phyloP scores from a whole-genome alignment of 2,797 vertebrate species.

The Microctenopoma lineatum region DNA sequence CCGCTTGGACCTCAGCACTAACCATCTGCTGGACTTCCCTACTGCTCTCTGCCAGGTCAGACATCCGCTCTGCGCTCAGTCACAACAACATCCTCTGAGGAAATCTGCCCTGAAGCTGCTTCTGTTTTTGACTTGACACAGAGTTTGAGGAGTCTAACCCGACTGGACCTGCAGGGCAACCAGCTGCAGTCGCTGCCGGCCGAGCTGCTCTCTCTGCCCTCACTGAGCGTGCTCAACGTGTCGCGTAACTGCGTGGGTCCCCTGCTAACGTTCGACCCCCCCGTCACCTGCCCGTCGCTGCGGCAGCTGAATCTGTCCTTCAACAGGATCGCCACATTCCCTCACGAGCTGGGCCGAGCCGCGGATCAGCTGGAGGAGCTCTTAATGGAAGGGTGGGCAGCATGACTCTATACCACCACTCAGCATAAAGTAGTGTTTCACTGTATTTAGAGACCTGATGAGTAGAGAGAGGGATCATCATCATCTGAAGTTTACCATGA shows the following conservation, averaged over 20 bases:
- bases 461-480: too few relatives aligned
- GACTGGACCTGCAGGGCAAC: conserved; percentile 94
- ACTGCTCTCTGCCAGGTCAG: conserved; percentile 88
- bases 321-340: conserved; percentile 87
- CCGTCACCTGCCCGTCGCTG: conserved; percentile 82
- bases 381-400: conserved; percentile 88
- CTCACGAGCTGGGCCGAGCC: conserved; percentile 79
- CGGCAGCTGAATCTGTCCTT: conserved; percentile 92
- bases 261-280: conserved; percentile 78
- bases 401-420: too few relatives aligned
- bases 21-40: conserved; percentile 87
- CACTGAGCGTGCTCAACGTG: conserved; percentile 86
- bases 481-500: too few relatives aligned
- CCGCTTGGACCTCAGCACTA: conserved; percentile 93
- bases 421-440: too few relatives aligned
- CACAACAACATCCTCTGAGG: neutral
- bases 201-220: conserved; percentile 87
- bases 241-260: conserved; percentile 93
- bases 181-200: conserved; percentile 85
- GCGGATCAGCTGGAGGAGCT: conserved; percentile 88
- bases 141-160: conserved; percentile 89
- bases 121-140: conserved; percentile 52
- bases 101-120: accelerated
- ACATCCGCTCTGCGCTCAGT: too few relatives aligned
- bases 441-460: too few relatives aligned